Evolutionary conservation across 2,888 invertebrate species (phyloP).

Genomic region (Rhogogaster chlorosoma): DNA sequence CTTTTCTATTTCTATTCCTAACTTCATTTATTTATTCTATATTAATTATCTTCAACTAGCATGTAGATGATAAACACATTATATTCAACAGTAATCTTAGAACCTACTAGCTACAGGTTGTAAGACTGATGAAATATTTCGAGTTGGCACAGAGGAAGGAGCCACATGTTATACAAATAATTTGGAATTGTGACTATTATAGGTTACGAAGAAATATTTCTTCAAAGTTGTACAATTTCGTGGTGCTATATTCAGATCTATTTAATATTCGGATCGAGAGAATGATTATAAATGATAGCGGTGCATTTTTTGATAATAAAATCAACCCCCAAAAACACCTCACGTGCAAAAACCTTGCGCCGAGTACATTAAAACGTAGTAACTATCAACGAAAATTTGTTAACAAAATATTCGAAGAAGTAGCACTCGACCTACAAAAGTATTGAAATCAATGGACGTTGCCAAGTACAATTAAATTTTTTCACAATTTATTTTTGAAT

Average conservation of each 20-base stretch:
- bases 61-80: not conserved
- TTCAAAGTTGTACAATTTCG: not conserved
- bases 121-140: not conserved
- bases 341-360: no score
- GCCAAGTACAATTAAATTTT: no score
- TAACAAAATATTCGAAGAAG: no score
- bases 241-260: not conserved
- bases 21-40: no score
- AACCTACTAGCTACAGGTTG: not conserved
- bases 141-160: not conserved
- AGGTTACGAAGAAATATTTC: not conserved
- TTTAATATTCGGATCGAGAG: not conserved
- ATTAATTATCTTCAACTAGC: no score
- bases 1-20: not conserved
- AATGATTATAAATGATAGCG: not conserved
- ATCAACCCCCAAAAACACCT: no score
- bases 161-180: not conserved
- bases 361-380: no score
- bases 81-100: not conserved
- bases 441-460: no score
- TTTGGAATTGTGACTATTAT: not conserved
- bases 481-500: no score
- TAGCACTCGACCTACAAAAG: no score
- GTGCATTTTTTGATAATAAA: not conserved
- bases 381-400: no score